Conservation (phyloP, 2,113 vertebrate genomes). For the Nesoenas mayeri region DNA sequence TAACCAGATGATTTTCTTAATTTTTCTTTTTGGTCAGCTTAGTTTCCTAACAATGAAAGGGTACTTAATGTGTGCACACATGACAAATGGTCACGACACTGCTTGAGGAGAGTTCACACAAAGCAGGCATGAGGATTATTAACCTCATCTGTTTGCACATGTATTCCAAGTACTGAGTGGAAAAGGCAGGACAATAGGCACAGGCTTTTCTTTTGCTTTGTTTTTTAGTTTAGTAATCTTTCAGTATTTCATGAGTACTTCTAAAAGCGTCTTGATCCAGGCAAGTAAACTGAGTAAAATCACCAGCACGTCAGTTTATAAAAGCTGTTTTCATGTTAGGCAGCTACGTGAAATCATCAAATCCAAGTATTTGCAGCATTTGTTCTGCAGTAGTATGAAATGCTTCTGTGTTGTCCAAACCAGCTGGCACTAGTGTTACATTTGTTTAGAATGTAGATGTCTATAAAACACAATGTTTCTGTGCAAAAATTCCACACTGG, state of each 20-base stretch:
- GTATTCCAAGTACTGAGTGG: not conserved
- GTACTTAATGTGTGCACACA: not conserved
- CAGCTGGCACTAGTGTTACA: not conserved
- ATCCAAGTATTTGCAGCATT: not conserved
- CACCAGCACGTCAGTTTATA: not conserved
- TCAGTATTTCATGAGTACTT: not conserved
- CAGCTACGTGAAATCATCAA: not conserved
- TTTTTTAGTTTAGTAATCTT: not conserved
- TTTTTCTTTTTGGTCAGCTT: not conserved
- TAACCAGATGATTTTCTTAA: not conserved
- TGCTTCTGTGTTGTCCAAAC: not conserved
- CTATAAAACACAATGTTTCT: not conserved
- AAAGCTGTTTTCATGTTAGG: not conserved
- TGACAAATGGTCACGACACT: not conserved
- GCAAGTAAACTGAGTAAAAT: not conserved
- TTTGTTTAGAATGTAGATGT: not conserved
- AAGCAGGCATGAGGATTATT: not conserved
- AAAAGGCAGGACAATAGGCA: not conserved
- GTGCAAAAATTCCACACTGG: not conserved
- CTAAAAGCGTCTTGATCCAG: not conserved
- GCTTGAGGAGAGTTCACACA: not conserved
- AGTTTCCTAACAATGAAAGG: not conserved
- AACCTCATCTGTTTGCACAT: not conserved
- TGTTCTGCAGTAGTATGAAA: not conserved
- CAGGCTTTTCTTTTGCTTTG: not conserved